Evolutionary conservation across 2,888 invertebrate species (phyloP).

Genomic region (Coenonympha glycerion): DNA sequence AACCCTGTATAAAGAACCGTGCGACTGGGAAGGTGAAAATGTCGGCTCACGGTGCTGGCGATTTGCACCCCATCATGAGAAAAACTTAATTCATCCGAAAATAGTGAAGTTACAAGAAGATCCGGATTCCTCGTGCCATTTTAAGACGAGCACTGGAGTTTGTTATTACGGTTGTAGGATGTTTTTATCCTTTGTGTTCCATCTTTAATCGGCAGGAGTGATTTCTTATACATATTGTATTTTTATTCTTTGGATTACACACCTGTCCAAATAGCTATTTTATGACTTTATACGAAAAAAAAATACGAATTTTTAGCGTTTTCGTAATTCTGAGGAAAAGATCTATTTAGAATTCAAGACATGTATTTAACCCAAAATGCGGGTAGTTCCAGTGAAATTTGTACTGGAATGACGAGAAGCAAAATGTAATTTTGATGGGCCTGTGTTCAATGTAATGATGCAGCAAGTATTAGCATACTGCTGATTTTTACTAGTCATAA

Average conservation of each 20-base stretch:
- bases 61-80: slow-evolving; percentile 61
- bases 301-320: background rate
- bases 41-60: slow-evolving; percentile 67
- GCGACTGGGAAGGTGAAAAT: slow-evolving; percentile 50
- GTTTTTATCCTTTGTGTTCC: background rate
- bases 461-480: slow-evolving; percentile 43
- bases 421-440: slow-evolving; percentile 36
- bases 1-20: slow-evolving; percentile 51
- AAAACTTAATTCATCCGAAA: slow-evolving; percentile 42
- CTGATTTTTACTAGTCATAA: slow-evolving; percentile 72
- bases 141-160: background rate
- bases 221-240: background rate
- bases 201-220: background rate
- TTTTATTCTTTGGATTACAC: background rate
- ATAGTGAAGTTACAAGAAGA: background rate
- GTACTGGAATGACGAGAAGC: slow-evolving; percentile 43
- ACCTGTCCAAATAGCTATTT: background rate
- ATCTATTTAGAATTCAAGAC: background rate
- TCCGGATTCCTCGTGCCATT: background rate
- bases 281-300: background rate
- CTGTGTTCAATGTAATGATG: slow-evolving; percentile 35
- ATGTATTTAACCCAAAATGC: slow-evolving; percentile 14
- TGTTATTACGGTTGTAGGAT: background rate
- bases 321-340: background rate
- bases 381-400: slow-evolving; percentile 51